These are phyloP conservation scores for Eupithecia insigniata DNA, from an alignment of 2,888 invertebrate genomes.

Conservation along the genomic window DNA sequence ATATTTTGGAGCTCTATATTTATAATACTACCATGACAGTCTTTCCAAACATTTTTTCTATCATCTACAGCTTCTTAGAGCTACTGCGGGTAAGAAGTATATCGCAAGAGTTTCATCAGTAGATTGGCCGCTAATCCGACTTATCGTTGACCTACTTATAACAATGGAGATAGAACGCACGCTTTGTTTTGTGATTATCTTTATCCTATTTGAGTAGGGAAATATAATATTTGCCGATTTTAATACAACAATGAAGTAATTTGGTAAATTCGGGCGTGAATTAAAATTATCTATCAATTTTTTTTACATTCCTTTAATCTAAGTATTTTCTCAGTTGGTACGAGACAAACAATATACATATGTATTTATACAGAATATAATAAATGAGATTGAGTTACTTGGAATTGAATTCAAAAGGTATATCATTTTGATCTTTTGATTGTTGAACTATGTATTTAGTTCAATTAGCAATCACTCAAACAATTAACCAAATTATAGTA, in stretches of 20 bases:
- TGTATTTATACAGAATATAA: not conserved
- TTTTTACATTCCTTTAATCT: too few relatives aligned
- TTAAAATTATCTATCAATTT: too few relatives aligned
- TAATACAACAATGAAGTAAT: not conserved
- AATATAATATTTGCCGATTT: not conserved
- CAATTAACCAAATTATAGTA: not conserved
- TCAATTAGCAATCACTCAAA: not conserved
- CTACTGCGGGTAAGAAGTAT: conserved; percentile 32
- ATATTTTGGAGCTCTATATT: not conserved
- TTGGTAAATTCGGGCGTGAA: not conserved
- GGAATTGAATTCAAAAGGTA: not conserved
- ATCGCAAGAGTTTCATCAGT: conserved; percentile 56
- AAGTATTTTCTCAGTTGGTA: too few relatives aligned
- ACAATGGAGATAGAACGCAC: conserved; percentile 47
- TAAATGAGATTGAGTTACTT: not conserved
- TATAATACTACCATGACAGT: not conserved
- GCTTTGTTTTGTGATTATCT: conserved; percentile 33
- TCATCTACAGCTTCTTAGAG: conserved; percentile 10
- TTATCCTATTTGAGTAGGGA: conserved; percentile 12
- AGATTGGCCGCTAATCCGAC: conserved; percentile 58
- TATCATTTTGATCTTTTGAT: not conserved
- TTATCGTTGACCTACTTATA: conserved; percentile 63
- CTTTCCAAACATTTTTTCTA: not conserved
- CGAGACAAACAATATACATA: too few relatives aligned
- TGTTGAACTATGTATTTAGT: not conserved